Evolutionary conservation across 2,113 vertebrate genomes (phyloP), one percentile per base, ranked within the genome.

Genomic region (Hemibagrus wyckioides): DNA sequence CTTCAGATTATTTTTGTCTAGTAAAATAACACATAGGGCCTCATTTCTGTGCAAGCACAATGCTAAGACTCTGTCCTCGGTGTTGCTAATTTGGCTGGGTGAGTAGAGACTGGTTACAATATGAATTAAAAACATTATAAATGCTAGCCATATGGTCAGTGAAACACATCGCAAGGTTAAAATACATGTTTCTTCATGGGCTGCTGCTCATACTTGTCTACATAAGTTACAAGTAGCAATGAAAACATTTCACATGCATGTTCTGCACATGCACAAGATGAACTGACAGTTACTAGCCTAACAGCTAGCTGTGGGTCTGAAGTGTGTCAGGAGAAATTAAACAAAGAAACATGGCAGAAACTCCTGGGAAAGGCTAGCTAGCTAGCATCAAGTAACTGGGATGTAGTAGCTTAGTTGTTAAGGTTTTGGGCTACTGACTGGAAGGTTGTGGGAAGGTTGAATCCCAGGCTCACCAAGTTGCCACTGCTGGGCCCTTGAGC

Each of bases 1-100:
- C 28, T 80, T 25, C 59, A 54, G 44, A 67, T 80, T 79, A 80
- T 67, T 44, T 80, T 65, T 86, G 59, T 79, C 75, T 39, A 67
- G 59, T 67, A 54, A 67, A 86, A 67, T 36, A 65, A 65, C 21
- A 73, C 30, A 25, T 50, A 71, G 17, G 33, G 54, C 21, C 23
- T 59, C 9, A 28, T 39, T 81, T 59, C 25, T 41, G 33, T 59
- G 54, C 19, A 39, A 6, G n/a, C 50, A 56, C n/a, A 80, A 54
- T 79, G 52, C 30, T 15, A 57, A 36, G 13, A 57, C 1, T 1
- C 17, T 36, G 19, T 19, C 19, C 30, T 36, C 11, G 21, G 30
- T 54, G 56, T 56, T 56, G 30, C 50, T 36, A 80, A 25, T 80
- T 36, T 80, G 33, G 14, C 48, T 52, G 48, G 48, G 75, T 15